A percentile compares a stretch with the other conserved stretches of the same genome.
phyloP scores from a whole-genome alignment of 2,888 invertebrate species.

The Drosophila vallismaia region DNA sequence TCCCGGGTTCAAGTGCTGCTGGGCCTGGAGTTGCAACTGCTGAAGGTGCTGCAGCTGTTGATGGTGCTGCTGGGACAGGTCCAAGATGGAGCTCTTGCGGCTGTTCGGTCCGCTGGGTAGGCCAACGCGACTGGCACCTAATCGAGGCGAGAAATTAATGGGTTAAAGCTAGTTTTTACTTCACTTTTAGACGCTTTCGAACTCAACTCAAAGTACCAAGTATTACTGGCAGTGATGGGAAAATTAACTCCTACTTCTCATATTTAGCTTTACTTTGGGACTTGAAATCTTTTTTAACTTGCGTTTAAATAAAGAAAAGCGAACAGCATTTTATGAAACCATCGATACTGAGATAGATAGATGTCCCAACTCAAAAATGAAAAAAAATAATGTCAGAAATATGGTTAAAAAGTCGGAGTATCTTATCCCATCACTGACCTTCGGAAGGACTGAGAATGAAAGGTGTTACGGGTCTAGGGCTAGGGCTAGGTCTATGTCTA shows the following conservation, averaged over 20 bases:
- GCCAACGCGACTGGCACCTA: constrained; percentile 84
- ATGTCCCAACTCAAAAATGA: no score
- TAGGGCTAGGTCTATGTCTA: constrained; percentile 19
- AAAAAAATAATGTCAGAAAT: background rate
- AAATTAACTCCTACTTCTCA: constrained; percentile 1
- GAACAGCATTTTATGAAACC: no score
- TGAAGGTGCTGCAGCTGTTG: constrained; percentile 80
- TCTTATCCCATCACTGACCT: constrained; percentile 6
- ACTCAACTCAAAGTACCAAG: constrained; percentile 64
- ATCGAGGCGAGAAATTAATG: background rate
- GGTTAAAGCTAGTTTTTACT: background rate
- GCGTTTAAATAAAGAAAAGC: no score
- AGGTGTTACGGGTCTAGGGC: constrained; percentile 42
- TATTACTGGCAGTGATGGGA: constrained; percentile 43
- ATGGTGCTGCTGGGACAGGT: constrained; percentile 83
- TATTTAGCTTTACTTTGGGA: background rate
- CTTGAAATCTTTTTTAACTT: no score
- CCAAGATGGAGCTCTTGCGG: constrained; percentile 86
- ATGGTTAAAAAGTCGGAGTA: background rate
- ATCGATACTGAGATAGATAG: no score
- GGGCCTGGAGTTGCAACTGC: constrained; percentile 60
- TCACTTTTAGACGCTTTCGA: constrained; percentile 37
- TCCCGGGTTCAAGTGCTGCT: constrained; percentile 80
- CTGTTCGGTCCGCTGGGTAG: constrained; percentile 80
- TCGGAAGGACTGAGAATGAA: constrained; percentile 46